Evolutionary conservation across 2,888 invertebrate genomes (phyloP).

Genomic region (Hecatera dysodea): DNA sequence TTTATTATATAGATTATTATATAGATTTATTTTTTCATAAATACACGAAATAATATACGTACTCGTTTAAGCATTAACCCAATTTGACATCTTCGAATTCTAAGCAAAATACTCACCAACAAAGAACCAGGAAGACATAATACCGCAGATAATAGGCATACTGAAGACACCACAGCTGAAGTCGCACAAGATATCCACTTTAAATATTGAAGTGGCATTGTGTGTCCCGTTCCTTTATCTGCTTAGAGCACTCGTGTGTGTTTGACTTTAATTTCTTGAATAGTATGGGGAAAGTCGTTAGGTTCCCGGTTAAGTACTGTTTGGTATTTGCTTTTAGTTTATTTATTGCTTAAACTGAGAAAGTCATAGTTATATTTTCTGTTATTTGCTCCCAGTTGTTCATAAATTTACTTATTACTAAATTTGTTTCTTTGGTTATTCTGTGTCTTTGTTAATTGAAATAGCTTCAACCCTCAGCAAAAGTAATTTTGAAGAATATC

Average conservation of each 20-base stretch:
- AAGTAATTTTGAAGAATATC: neutral
- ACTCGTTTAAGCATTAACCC: neutral
- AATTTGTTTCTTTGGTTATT: neutral
- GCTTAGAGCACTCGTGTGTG: slow-evolving; percentile 24
- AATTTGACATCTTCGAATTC: neutral
- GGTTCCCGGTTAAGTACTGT: slow-evolving; percentile 2
- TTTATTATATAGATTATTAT: too few species aligned
- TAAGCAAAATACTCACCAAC: neutral
- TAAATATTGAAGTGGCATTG: slow-evolving; percentile 48
- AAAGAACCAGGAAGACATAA: slow-evolving; percentile 12
- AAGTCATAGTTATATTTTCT: neutral
- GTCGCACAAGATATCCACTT: slow-evolving; percentile 44
- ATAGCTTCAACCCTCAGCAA: neutral
- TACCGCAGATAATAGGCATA: slow-evolving; percentile 3
- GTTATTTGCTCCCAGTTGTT: neutral
- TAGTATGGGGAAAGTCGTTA: neutral
- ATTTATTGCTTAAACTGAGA: neutral
- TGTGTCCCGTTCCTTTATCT: slow-evolving; percentile 44
- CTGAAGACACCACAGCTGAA: slow-evolving; percentile 17
- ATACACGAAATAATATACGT: neutral
- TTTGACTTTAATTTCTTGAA: slow-evolving; percentile 50
- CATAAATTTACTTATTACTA: too few species aligned
- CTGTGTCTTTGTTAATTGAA: neutral
- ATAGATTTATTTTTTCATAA: too few species aligned
- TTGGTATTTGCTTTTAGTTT: slow-evolving; percentile 12